A percentile compares a stretch with the other conserved stretches of the same genome.
phyloP scores from a whole-genome alignment of 1,140 invertebrate species.

The Hycleus phaleratus region DNA sequence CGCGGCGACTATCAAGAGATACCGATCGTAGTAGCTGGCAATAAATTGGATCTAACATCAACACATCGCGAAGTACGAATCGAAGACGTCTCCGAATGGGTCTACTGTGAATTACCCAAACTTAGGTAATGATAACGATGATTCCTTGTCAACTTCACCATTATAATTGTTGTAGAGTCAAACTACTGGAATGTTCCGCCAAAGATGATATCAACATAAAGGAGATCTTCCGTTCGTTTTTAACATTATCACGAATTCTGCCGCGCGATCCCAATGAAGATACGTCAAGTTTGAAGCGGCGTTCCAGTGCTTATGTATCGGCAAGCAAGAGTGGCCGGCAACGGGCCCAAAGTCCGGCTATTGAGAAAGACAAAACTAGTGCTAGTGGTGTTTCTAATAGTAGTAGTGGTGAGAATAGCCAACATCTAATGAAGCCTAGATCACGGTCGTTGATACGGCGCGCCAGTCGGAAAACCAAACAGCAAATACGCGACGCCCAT shows the following conservation, averaged over 20 bases:
- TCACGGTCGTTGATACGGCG: constrained; percentile 70
- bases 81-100: constrained; percentile 74
- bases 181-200: constrained; percentile 74
- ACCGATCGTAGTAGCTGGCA: constrained; percentile 78
- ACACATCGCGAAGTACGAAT: constrained; percentile 58
- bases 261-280: constrained; percentile 49
- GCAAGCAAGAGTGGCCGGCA: constrained; percentile 46
- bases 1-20: constrained; percentile 70
- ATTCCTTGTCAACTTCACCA: background rate
- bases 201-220: constrained; percentile 71
- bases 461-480: constrained; percentile 69
- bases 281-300: constrained; percentile 54
- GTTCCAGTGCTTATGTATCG: constrained; percentile 66
- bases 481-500: constrained; percentile 65
- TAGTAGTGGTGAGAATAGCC: constrained; percentile 33
- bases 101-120: constrained; percentile 67
- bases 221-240: constrained; percentile 65
- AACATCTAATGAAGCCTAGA: constrained; percentile 50
- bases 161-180: constrained; percentile 47
- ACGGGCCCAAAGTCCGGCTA: constrained; percentile 33
- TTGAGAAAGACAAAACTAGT: no score
- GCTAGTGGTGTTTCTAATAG: constrained; percentile 16
- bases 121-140: constrained; percentile 44
- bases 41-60: constrained; percentile 67
- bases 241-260: constrained; percentile 60